These are phyloP conservation scores for Phaethon lepturus DNA, from an alignment of 2,113 vertebrate species.

Conservation along the genomic window DNA sequence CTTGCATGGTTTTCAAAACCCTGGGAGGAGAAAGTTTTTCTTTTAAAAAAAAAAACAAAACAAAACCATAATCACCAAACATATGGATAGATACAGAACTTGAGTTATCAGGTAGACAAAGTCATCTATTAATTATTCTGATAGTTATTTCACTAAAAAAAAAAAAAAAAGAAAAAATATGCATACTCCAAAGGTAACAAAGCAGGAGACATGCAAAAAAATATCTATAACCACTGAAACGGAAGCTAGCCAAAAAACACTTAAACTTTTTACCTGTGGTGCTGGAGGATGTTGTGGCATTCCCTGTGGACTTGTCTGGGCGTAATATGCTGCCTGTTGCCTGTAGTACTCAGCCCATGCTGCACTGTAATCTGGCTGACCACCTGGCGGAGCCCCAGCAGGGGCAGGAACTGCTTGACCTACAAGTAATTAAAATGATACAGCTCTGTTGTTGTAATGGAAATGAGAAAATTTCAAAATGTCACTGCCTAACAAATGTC, in stretches of 20 bases:
- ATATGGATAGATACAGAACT: conserved; percentile 74
- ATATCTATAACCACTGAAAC: conserved; percentile 40
- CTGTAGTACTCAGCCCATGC: conserved; percentile 99
- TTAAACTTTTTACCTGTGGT: conserved; percentile 88
- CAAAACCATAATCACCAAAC: conserved; percentile 70
- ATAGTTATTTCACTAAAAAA: conserved; percentile 65
- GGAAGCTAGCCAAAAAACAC: conserved; percentile 41
- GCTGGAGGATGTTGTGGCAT: conserved; percentile 91
- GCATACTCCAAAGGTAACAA: conserved; percentile 67
- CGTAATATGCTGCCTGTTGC: conserved; percentile 97
- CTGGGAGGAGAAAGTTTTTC: conserved; percentile 82
- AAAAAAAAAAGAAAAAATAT: conserved; percentile 68
- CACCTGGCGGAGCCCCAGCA: conserved; percentile 87
- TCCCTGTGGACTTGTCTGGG: conserved; percentile 91
- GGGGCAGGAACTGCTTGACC: conserved; percentile 86
- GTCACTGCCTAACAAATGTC: conserved; percentile 20
- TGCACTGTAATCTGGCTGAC: conserved; percentile 95
- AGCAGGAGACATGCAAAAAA: conserved; percentile 74
- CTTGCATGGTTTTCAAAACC: conserved; percentile 88
- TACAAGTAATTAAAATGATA: conserved; percentile 39
- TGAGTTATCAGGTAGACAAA: conserved; percentile 71
- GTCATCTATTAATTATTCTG: conserved; percentile 49
- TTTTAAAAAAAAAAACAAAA: not conserved
- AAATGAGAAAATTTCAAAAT: not conserved
- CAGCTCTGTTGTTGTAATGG: conserved; percentile 19